Conservation (phyloP, 1,140 invertebrate species). For the Hyles euphorbiae region DNA sequence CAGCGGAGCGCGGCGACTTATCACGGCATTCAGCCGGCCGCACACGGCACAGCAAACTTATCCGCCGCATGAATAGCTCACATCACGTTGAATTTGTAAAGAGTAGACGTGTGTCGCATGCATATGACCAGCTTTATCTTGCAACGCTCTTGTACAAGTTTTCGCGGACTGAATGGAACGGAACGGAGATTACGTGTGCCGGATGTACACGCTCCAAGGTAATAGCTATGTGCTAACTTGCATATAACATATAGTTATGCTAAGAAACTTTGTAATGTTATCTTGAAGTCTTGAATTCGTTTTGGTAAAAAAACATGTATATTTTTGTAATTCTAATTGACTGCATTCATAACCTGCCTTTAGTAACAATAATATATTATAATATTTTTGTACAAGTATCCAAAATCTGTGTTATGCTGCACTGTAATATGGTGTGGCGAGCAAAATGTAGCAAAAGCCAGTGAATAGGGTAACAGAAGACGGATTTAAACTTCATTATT, state of each 20-base stretch:
- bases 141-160: conserved; percentile 49
- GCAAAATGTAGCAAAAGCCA: neutral
- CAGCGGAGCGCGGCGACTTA: conserved; percentile 54
- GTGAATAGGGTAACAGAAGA: conserved; percentile 19
- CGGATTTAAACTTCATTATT: conserved; percentile 59
- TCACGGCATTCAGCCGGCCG: conserved; percentile 49
- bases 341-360: too few species aligned
- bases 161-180: conserved; percentile 34
- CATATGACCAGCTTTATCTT: conserved; percentile 57
- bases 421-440: too few species aligned
- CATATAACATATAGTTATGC: neutral
- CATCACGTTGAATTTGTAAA: conserved; percentile 67
- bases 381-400: too few species aligned
- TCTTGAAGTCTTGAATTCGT: too few species aligned
- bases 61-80: conserved; percentile 56
- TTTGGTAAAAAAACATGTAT: too few species aligned
- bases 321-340: too few species aligned
- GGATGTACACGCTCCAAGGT: conserved; percentile 1
- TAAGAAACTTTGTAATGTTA: neutral
- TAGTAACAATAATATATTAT: too few species aligned
- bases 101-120: conserved; percentile 63
- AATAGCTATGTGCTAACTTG: neutral
- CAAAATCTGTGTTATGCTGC: too few species aligned
- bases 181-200: conserved; percentile 19
- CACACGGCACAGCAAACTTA: conserved; percentile 54